Evolutionary conservation across 2,888 invertebrate species (phyloP), one percentile per base, ranked within the genome.

Genomic region (Melitaea athalia): DNA sequence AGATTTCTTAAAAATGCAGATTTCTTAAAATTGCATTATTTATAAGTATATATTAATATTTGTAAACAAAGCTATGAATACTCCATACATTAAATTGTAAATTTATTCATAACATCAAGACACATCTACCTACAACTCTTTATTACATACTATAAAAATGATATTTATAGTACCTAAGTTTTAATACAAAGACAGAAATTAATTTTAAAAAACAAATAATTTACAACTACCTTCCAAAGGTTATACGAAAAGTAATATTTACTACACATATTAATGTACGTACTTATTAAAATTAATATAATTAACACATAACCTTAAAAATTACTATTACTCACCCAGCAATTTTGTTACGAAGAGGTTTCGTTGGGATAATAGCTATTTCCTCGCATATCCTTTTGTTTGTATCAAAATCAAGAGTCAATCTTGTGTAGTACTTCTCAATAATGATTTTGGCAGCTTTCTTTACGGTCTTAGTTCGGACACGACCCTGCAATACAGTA

Each of bases 351-450:
- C 99, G 95, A 76, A 99, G 95, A 68, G 98, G 97, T 91, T 99
- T 99, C 79, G 98, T 98, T 38, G 99, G 99, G 90, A 99, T 99
- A 81, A 99, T 98, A 69, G 99, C 99, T 74, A 99, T 99, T 94
- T 99, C 99, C 89, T 99, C 99, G 89, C 99, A 99, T 93, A 99
- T 98, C 81, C 99, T 95, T 93, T 99, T 99, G 93, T 99, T 99
- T 72, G 99, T 99, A 89, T 99, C 99, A 91, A 99, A 99, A 93
- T 99, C 99, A 81, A 98, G 94, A 69, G 99, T 99, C 81, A 99
- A 93, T 78, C 98, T 96, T 71, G 99, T 99, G 94, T 99, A 99
- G 89, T 99, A 99, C 88, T 99, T 99, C 92, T 99, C 99, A 89
- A 99, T 99, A 80, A 99, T 99, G 80, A 99, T 97, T 91, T 99